phyloP scores from a whole-genome alignment of 1,140 invertebrate species.

The Melanaphis sacchari region DNA sequence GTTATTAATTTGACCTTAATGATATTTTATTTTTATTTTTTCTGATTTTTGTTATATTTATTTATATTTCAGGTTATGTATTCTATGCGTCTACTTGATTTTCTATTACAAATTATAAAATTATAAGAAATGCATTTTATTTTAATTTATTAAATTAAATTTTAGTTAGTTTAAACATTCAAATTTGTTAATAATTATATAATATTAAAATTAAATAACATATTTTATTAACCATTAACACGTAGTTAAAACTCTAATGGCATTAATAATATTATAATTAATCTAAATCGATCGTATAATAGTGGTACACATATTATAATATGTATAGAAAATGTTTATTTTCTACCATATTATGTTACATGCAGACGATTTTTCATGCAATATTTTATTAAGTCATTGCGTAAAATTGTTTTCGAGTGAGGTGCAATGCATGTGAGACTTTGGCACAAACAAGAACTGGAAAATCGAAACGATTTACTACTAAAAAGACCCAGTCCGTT shows the following conservation, averaged over 20 bases:
- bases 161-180: neutral
- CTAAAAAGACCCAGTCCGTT: neutral
- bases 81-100: neutral
- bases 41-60: neutral
- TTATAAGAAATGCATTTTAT: neutral
- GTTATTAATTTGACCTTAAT: too few species aligned
- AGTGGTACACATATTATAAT: neutral
- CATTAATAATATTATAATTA: neutral
- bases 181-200: neutral
- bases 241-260: neutral
- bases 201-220: neutral
- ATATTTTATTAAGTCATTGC: neutral
- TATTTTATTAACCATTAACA: neutral
- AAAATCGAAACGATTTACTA: constrained; percentile 21
- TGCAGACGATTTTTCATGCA: neutral
- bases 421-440: neutral
- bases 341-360: neutral
- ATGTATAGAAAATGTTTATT: neutral
- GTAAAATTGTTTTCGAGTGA: constrained; percentile 4
- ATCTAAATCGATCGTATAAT: neutral
- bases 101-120: neutral
- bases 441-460: neutral
- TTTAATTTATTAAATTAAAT: neutral
- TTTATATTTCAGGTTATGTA: neutral
- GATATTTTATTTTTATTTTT: too few species aligned